Evolutionary conservation across 2,888 invertebrate species (phyloP).

Genomic region (Corythucha ciliata): DNA sequence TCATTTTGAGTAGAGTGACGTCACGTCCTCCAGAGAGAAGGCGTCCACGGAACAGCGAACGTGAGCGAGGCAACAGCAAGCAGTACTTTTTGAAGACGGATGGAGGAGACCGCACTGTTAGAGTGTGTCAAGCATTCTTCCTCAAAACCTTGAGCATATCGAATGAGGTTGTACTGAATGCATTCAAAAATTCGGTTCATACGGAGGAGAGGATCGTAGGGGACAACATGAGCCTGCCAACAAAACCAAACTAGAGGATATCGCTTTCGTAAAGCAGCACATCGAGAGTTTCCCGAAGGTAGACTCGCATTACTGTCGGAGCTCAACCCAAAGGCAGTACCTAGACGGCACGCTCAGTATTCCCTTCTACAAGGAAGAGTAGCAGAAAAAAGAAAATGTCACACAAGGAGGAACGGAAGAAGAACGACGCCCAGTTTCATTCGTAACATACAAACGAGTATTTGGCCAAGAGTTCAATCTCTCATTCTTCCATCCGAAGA

Average conservation of each 20-base stretch:
- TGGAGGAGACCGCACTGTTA: conserved; percentile 4
- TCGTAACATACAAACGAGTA: neutral
- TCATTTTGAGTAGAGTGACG: conserved; percentile 26
- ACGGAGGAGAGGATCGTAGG: conserved; percentile 29
- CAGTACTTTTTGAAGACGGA: neutral
- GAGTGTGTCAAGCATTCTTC: conserved; percentile 26
- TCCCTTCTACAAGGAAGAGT: conserved; percentile 27
- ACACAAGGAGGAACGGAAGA: neutral
- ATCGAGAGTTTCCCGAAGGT: conserved; percentile 33
- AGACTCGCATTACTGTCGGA: conserved; percentile 31
- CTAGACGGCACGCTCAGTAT: conserved; percentile 30
- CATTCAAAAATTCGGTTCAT: conserved; percentile 29
- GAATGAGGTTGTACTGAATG: conserved; percentile 31
- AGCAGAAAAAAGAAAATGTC: conserved; percentile 17
- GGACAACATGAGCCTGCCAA: conserved; percentile 31
- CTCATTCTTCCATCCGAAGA: neutral
- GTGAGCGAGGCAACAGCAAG: neutral
- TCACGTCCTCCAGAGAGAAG: neutral
- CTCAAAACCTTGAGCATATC: conserved; percentile 28
- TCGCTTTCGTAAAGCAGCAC: conserved; percentile 30
- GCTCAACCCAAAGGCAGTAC: conserved; percentile 30
- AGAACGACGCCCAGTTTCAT: neutral
- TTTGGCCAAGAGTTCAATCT: neutral
- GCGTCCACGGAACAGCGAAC: neutral
- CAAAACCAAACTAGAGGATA: conserved; percentile 29